These are phyloP conservation scores for Nomada fabriciana DNA, from an alignment of 2,888 invertebrate genomes.

Conservation along the genomic window DNA sequence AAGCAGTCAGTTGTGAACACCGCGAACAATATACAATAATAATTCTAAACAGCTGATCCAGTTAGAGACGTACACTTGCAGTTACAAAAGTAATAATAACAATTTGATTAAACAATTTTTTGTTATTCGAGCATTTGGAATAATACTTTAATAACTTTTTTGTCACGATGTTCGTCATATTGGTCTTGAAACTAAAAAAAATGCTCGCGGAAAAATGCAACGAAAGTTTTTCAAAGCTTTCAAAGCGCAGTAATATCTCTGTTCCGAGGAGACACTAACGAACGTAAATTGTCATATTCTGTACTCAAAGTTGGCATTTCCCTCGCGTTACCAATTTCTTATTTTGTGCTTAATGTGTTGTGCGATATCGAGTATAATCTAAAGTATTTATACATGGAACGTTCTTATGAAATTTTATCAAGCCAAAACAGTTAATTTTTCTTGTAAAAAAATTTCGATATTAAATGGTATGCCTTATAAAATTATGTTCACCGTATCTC, in stretches of 20 bases:
- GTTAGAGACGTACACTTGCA: too few species aligned
- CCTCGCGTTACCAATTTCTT: too few species aligned
- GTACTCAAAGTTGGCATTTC: neutral
- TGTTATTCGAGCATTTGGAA: neutral
- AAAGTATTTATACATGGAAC: too few species aligned
- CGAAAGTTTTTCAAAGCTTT: constrained; percentile 13
- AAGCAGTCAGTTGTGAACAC: neutral
- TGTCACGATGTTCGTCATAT: neutral
- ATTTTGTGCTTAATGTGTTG: too few species aligned
- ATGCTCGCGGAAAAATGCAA: neutral
- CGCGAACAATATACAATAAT: neutral
- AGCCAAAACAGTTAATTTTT: too few species aligned
- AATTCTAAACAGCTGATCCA: neutral
- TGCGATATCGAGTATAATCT: too few species aligned
- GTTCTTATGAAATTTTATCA: too few species aligned
- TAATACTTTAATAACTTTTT: neutral
- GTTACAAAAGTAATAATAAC: neutral
- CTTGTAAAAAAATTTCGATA: too few species aligned
- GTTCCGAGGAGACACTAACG: neutral
- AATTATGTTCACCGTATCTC: too few species aligned
- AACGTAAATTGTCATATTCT: constrained; percentile 1
- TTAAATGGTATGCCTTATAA: too few species aligned
- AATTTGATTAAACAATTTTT: too few species aligned
- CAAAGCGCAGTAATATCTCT: neutral
- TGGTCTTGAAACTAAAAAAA: neutral